Percentiles rank a stretch among this genome's conserved stretches.
Conservation (phyloP, 2,797 vertebrate genomes). For the Tauraco hartlaubi region DNA sequence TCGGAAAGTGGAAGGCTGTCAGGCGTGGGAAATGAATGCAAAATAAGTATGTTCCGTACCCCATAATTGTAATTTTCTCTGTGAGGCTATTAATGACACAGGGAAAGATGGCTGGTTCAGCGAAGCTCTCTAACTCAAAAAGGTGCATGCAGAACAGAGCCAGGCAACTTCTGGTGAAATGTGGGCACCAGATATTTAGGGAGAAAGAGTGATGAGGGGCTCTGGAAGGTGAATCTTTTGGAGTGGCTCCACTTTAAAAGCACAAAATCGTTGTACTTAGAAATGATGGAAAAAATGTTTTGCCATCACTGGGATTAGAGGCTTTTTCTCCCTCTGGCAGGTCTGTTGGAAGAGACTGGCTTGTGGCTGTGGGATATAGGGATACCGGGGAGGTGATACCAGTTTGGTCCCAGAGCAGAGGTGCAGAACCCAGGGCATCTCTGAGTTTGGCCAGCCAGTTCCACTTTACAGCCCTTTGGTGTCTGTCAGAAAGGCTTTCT, state of each 20-base stretch:
- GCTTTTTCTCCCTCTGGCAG: not conserved
- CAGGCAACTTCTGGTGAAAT: not conserved
- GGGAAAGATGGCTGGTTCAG: not conserved
- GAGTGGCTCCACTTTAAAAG: not conserved
- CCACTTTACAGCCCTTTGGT: not conserved
- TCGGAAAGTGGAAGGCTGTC: constrained; percentile 5
- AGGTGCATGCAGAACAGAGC: not conserved
- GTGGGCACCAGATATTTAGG: not conserved
- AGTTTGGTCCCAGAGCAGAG: not conserved
- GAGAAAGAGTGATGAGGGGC: not conserved
- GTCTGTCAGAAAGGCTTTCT: not conserved
- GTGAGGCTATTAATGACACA: not conserved
- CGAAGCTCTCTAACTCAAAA: not conserved
- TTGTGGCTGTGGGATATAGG: not conserved
- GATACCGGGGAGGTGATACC: not conserved
- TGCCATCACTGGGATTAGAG: not conserved
- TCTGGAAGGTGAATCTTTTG: not conserved
- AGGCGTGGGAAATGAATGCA: not conserved
- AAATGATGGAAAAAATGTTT: not conserved
- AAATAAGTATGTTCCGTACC: not conserved
- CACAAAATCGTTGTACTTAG: not conserved
- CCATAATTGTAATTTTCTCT: not conserved
- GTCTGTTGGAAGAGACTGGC: not conserved
- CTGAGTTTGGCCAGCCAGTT: not conserved
- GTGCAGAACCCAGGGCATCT: not conserved